Base-by-base conservation (phyloP, 2,888 invertebrate species). In the Torymus auratus region DNA sequence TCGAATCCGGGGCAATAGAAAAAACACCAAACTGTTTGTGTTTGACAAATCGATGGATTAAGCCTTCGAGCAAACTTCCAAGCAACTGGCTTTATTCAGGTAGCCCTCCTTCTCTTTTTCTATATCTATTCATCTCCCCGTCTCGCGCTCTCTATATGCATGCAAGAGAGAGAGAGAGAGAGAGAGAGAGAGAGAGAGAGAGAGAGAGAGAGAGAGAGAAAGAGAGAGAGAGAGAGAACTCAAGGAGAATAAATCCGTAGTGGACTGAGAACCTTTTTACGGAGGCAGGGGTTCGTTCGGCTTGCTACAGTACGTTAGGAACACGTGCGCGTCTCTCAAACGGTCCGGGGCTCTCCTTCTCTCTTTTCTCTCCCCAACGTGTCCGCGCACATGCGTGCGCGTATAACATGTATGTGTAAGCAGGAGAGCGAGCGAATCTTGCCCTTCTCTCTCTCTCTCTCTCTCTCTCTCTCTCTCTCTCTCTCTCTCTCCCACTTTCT, bases 291-390 rank as follows among this genome's bases (percentile, higher is more conserved):
- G 88, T 90, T 88, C 55, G 55, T 62, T 69, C 62, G 55, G 28
- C 64, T 28, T 64, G 69, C 71, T 68, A 86, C 86, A 88, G 87
- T 89, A 90, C 90, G 89, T 90, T 89, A 90, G 88, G 88, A 90
- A 90, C 90, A 90, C 90, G 90, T 90, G 90, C 90, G 90, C 89
- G 61, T 64, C 74, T 88, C 89, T 89, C 87, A 88, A 89, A 89
- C 89, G 88, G 89, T 88, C 88, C 87, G 89, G 86, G 86, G 83
- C 84, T 85, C 85, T 84, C 14, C 12, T 23, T 1, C 58, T 75
- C 77, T 67, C 76, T 52, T 58, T 60, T 62, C 67, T 55, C 65
- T 70, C 85, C 85, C 88, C 87, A 89, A 89, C 88, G 88, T 87
- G 89, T 88, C 88, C 87, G 86, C 41, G 41, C 13, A 15, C 13